phyloP scores from a whole-genome alignment of 2,797 vertebrate species.

The Myotis daubentonii region DNA sequence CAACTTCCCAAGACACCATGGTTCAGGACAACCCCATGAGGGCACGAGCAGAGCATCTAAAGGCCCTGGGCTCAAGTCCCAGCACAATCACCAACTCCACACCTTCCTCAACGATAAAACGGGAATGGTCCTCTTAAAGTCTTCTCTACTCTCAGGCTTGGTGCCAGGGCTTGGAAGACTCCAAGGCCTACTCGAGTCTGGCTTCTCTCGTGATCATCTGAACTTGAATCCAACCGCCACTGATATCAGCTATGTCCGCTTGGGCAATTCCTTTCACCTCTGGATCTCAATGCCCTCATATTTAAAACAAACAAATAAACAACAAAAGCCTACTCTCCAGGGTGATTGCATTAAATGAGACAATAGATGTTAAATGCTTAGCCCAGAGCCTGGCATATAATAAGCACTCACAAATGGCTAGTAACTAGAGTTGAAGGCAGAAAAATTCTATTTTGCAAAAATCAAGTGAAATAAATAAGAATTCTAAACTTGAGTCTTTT shows the following conservation, averaged over 20 bases:
- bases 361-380: not conserved
- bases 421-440: not conserved
- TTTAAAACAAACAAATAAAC: not conserved
- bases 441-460: constrained; percentile 51
- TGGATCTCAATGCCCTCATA: not conserved
- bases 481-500: constrained; percentile 15
- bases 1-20: not conserved
- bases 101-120: not conserved
- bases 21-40: not conserved
- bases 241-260: not conserved
- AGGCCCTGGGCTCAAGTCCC: not conserved
- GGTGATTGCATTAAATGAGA: not conserved
- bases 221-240: not conserved
- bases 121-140: not conserved
- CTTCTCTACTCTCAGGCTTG: not conserved
- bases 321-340: not conserved
- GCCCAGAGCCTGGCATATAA: not conserved
- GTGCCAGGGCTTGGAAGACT: not conserved
- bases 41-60: not conserved
- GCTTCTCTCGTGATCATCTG: not conserved
- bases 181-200: not conserved
- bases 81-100: not conserved
- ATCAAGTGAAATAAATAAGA: not conserved
- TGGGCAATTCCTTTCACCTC: not conserved
- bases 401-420: not conserved